Conservation (phyloP, 2,113 vertebrate species). For the Meriones unguiculatus region DNA sequence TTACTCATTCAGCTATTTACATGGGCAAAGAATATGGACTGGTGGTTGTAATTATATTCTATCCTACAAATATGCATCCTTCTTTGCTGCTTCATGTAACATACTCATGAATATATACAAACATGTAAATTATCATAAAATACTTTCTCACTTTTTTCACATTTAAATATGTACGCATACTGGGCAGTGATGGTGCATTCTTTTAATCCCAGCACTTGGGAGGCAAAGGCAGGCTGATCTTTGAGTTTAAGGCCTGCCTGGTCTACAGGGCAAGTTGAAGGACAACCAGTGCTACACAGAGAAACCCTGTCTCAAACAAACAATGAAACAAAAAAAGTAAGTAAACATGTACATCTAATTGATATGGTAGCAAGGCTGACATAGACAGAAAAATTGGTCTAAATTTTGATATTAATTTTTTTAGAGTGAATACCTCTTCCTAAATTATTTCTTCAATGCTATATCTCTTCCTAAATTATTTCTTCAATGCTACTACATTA, state of each 20-base stretch:
- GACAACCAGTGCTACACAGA: too few relatives aligned
- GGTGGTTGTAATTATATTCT: slow-evolving; percentile 26
- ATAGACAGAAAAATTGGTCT: slow-evolving; percentile 40
- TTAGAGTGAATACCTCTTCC: slow-evolving; percentile 18
- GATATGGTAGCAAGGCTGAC: background rate
- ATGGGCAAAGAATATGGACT: slow-evolving; percentile 9
- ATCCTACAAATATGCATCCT: background rate
- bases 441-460: slow-evolving; percentile 5
- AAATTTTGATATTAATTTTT: background rate
- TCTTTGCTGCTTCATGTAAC: background rate
- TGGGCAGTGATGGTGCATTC: too few relatives aligned
- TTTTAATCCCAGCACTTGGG: too few relatives aligned
- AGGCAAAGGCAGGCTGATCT: too few relatives aligned
- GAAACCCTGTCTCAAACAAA: too few relatives aligned
- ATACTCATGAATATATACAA: background rate
- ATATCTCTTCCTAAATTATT: slow-evolving; percentile 33
- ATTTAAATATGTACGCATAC: background rate
- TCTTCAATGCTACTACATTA: background rate
- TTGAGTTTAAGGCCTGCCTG: too few relatives aligned
- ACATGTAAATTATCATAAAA: background rate
- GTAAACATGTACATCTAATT: background rate
- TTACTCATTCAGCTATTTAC: slow-evolving; percentile 54
- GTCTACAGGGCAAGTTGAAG: too few relatives aligned
- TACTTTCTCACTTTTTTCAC: background rate
- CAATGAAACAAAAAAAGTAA: too few relatives aligned